Evolutionary conservation across 2,797 vertebrate species (phyloP).

Genomic region (Xenopus petersii): DNA sequence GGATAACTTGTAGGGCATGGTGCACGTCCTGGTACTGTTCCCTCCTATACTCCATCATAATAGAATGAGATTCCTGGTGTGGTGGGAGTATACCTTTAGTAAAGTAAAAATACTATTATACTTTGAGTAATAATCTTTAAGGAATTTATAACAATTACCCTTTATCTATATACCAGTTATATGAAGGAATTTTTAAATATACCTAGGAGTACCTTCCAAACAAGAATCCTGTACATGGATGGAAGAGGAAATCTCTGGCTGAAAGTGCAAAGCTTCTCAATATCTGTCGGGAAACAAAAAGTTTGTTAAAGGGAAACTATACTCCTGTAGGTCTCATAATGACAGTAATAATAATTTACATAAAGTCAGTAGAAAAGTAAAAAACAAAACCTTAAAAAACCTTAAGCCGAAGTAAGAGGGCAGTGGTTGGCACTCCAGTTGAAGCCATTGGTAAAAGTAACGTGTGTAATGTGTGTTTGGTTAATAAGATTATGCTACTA

Average conservation of each 20-base stretch:
- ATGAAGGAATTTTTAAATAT: slow-evolving; percentile 49
- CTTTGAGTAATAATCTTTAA: too few species aligned
- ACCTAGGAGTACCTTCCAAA: slow-evolving; percentile 97
- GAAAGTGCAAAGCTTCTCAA: slow-evolving; percentile 95
- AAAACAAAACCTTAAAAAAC: too few species aligned
- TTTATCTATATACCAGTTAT: not conserved
- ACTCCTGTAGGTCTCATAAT: too few species aligned
- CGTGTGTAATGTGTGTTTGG: too few species aligned
- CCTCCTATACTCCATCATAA: slow-evolving; percentile 80
- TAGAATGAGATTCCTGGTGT: slow-evolving; percentile 84
- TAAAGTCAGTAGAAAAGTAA: too few species aligned
- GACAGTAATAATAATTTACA: too few species aligned
- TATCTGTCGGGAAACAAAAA: slow-evolving; percentile 69
- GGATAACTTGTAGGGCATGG: slow-evolving; percentile 82
- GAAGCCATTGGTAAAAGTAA: too few species aligned
- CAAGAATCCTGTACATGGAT: slow-evolving; percentile 91
- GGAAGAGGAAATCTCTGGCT: slow-evolving; percentile 96
- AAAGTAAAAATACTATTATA: not conserved
- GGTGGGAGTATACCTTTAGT: slow-evolving; percentile 85
- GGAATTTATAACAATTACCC: too few species aligned
- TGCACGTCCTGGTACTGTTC: slow-evolving; percentile 85
- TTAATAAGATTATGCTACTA: too few species aligned
- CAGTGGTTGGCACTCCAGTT: too few species aligned
- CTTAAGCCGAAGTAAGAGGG: too few species aligned
- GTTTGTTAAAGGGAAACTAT: too few species aligned